Evolutionary conservation across 2,113 vertebrate species (phyloP).

Genomic region (Zosterops hypoxanthus): DNA sequence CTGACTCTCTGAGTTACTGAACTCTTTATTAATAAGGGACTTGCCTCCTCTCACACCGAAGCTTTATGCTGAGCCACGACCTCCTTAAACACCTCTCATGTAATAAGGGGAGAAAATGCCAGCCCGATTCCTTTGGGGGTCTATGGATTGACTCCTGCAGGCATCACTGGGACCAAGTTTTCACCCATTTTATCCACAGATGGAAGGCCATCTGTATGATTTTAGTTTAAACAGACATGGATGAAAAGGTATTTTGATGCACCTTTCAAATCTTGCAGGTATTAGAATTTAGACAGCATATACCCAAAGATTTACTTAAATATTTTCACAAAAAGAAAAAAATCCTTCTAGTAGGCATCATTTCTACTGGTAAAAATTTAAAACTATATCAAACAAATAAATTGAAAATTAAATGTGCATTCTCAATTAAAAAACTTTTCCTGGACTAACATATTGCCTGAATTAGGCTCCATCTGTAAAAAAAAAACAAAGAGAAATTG

Average conservation of each 20-base stretch:
- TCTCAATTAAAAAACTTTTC: slow-evolving; percentile 15
- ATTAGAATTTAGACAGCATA: neutral
- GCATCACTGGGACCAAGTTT: neutral
- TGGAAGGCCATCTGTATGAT: neutral
- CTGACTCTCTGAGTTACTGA: neutral
- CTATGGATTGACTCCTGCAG: neutral
- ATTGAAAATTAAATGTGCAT: neutral
- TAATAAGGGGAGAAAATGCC: neutral
- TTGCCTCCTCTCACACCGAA: neutral
- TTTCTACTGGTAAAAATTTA: neutral
- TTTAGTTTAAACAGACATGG: neutral
- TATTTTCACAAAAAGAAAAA: neutral
- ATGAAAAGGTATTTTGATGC: neutral
- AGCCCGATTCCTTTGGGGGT: neutral
- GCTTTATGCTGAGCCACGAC: neutral
- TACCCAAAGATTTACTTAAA: neutral
- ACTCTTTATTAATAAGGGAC: neutral
- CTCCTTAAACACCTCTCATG: neutral
- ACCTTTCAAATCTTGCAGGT: neutral
- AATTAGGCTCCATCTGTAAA: neutral
- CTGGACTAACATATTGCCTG: slow-evolving; percentile 1
- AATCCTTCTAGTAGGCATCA: neutral
- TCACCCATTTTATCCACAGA: neutral
- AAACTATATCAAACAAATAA: neutral
- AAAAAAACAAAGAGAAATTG: slow-evolving; percentile 53